Evolutionary conservation across 2,888 invertebrate species (phyloP), one percentile per base, ranked within the genome.

Genomic region (Ptilodon capucinus): DNA sequence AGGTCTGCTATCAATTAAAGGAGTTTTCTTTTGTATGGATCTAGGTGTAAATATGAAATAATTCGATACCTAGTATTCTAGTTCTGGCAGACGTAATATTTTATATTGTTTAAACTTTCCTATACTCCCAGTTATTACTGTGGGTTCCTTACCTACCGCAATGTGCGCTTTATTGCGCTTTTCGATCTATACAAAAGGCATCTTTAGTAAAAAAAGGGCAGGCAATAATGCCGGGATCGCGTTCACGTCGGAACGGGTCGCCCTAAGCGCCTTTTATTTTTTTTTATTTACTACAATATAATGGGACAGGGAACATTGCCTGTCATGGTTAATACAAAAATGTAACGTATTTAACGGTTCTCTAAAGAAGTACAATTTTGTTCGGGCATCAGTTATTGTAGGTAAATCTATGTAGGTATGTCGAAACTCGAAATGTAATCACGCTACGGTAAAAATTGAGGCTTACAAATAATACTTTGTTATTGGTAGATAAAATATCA

Each of bases 61-160:
- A n/a, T n/a, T n/a, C n/a, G n/a, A n/a, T n/a, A n/a, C n/a, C n/a
- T n/a, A n/a, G n/a, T n/a, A n/a, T n/a, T n/a, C n/a, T n/a, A n/a
- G n/a, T n/a, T n/a, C n/a, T n/a, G 35, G 11, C 35, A 35, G 35
- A 35, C 18, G 35, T 17, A 18, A 35, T 17, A 18, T 11, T 16
- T 9, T 11, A 7, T 14, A 9, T 17, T 2, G 14, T 32, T 14
- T 17, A 35, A 35, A 17, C 35, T 2, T 32, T 17, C 17, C 35
- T 17, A 11, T 17, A 17, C 4, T 32, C 6, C 7, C 13, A 41
- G 32, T 38, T 44, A 40, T 42, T 49, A 25, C 32, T 2, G 16
- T 41, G 17, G 44, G 35, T 50, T 44, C 51, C 44, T 51, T 68
- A 61, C 52, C 63, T 68, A 68, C 58, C 64, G 52, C 64, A 67